Percentiles rank a stretch among this genome's conserved stretches.
Conservation (phyloP, 2,888 invertebrate species). For the Mythimna ferrago region DNA sequence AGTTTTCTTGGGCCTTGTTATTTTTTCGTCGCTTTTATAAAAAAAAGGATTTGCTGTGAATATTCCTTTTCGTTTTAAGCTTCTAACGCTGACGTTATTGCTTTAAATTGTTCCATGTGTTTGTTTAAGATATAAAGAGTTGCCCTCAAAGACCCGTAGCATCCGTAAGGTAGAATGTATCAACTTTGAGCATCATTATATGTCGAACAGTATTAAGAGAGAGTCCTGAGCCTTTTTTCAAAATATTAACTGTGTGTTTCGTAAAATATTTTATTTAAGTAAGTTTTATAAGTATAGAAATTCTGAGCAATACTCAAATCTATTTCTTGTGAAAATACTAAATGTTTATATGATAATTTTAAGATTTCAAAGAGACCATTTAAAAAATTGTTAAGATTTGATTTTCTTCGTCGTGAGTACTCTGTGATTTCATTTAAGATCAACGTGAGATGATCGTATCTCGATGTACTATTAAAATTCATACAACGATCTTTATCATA, state of each 20-base stretch:
- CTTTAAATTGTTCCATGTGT: conserved; percentile 42
- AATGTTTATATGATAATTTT: conserved; percentile 60
- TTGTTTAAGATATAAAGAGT: conserved; percentile 47
- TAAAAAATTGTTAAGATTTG: conserved; percentile 12
- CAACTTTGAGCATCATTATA: conserved; percentile 46
- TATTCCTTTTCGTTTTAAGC: conserved; percentile 57
- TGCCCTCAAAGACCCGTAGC: conserved; percentile 40
- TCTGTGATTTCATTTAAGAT: conserved; percentile 53
- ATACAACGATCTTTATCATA: conserved; percentile 74
- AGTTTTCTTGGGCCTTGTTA: conserved; percentile 15
- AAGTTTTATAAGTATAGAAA: conserved; percentile 76
- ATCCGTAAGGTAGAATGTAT: conserved; percentile 41
- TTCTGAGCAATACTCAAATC: conserved; percentile 82
- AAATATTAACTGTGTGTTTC: conserved; percentile 65
- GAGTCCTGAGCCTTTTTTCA: conserved; percentile 74
- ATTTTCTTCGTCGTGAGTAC: conserved; percentile 46
- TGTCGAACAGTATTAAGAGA: conserved; percentile 67
- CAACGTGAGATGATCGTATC: conserved; percentile 34
- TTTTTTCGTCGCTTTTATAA: conserved; percentile 38
- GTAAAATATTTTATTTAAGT: conserved; percentile 64
- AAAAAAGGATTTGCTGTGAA: conserved; percentile 43
- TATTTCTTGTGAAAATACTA: conserved; percentile 59
- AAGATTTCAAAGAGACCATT: conserved; percentile 52
- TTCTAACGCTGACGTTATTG: conserved; percentile 44
- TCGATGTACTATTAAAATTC: conserved; percentile 58